A percentile compares a stretch with the other conserved stretches of the same genome.
Conservation (phyloP, 2,797 vertebrate genomes). For the Sebastes iracundus region DNA sequence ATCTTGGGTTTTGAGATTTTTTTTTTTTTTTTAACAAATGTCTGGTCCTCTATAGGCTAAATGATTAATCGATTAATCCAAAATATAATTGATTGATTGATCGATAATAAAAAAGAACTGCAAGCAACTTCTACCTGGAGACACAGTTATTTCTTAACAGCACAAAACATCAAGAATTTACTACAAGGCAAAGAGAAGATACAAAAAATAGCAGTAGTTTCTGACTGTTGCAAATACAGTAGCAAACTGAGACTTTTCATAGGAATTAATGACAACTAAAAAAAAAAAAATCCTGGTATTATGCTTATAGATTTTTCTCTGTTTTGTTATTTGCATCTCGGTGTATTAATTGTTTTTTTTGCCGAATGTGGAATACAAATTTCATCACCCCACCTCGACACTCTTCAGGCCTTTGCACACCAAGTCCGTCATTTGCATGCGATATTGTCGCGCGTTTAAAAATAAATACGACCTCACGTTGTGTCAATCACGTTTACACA, state of each 20-base stretch:
- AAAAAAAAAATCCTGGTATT: neutral
- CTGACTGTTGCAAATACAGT: neutral
- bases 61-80: too few relatives aligned
- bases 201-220: neutral
- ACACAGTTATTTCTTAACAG: neutral
- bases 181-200: neutral
- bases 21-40: too few relatives aligned
- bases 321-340: neutral
- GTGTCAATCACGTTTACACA: neutral
- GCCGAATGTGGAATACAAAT: neutral
- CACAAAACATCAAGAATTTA: neutral
- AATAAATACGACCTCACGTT: neutral
- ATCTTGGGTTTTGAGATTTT: too few relatives aligned
- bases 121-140: too few relatives aligned
- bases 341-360: neutral
- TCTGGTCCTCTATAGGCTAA: too few relatives aligned
- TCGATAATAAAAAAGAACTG: too few relatives aligned
- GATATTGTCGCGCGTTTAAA: neutral
- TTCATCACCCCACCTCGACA: neutral
- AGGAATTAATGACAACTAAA: neutral
- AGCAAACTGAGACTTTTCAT: neutral
- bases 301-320: neutral
- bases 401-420: too few relatives aligned
- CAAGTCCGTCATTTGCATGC: neutral
- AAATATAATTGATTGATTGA: too few relatives aligned